These are phyloP conservation scores for Pachyramphus minor DNA, from an alignment of 2,113 vertebrate genomes.

Conservation along the genomic window DNA sequence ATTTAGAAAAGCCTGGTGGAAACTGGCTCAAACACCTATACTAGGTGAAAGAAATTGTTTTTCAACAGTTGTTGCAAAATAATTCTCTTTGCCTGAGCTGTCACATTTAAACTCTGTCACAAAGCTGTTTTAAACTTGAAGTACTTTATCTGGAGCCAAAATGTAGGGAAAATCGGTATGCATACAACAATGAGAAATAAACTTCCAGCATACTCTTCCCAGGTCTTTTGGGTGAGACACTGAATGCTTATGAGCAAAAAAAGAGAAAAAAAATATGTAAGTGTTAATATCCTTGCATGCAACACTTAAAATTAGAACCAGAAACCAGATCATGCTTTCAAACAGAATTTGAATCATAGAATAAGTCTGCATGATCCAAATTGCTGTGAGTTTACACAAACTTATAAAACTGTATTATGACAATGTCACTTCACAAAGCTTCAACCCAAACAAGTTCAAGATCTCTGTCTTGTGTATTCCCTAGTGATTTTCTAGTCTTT, in stretches of 20 bases:
- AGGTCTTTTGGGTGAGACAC: neutral
- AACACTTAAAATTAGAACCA: neutral
- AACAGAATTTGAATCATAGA: neutral
- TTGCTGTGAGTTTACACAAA: neutral
- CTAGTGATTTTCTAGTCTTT: neutral
- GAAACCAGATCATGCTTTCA: neutral
- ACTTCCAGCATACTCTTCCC: neutral
- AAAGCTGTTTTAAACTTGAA: neutral
- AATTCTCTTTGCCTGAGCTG: neutral
- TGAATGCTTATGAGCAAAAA: neutral
- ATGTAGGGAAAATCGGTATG: neutral
- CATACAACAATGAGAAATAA: neutral
- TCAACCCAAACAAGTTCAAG: neutral
- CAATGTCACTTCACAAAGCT: neutral
- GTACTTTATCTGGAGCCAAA: neutral
- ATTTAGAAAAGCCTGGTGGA: neutral
- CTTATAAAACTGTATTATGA: neutral
- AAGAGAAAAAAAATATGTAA: neutral
- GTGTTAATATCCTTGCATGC: neutral
- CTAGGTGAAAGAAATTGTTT: neutral
- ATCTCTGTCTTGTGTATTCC: neutral
- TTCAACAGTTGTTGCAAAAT: neutral
- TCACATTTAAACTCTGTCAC: neutral
- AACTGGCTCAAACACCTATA: neutral
- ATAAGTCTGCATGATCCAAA: neutral